Conservation (phyloP, 2,797 vertebrate species). For the Cryptoblepharus egeriae region DNA sequence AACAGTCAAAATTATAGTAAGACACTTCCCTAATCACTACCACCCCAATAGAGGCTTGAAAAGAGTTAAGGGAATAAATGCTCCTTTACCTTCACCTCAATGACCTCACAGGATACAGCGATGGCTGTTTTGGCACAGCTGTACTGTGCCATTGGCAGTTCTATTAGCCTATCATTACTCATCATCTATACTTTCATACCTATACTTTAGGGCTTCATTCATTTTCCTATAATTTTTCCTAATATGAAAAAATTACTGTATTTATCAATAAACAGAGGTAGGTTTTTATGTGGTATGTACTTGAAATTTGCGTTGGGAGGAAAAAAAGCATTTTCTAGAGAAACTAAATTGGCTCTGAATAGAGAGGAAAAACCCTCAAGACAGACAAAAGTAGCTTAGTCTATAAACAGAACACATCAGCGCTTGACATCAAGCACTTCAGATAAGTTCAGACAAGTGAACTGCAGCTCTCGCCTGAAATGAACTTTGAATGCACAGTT, state of each 20-base stretch:
- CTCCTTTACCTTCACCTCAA: no score
- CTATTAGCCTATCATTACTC: background rate
- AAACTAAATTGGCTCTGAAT: conserved; percentile 53
- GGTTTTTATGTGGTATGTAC: background rate
- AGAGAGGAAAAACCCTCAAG: conserved; percentile 51
- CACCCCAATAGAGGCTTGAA: no score
- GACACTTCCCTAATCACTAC: no score
- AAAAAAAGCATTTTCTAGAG: conserved; percentile 22
- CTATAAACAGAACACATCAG: conserved; percentile 66
- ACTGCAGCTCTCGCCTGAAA: conserved; percentile 60
- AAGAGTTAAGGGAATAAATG: no score
- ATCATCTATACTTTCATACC: conserved; percentile 12
- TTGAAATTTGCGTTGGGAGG: conserved; percentile 5
- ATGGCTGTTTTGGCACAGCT: no score
- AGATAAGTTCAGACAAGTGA: conserved; percentile 61
- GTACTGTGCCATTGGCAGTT: no score
- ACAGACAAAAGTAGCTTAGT: conserved; percentile 57
- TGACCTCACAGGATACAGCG: no score
- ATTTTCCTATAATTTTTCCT: conserved; percentile 36
- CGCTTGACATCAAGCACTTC: conserved; percentile 28
- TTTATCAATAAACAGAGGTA: conserved; percentile 9
- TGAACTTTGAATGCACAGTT: conserved; percentile 43
- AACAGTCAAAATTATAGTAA: no score
- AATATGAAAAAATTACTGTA: conserved; percentile 30
- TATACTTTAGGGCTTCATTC: conserved; percentile 28